These are phyloP conservation scores for Synergus japonicus DNA, from an alignment of 2,888 invertebrate genomes.

Conservation along the genomic window DNA sequence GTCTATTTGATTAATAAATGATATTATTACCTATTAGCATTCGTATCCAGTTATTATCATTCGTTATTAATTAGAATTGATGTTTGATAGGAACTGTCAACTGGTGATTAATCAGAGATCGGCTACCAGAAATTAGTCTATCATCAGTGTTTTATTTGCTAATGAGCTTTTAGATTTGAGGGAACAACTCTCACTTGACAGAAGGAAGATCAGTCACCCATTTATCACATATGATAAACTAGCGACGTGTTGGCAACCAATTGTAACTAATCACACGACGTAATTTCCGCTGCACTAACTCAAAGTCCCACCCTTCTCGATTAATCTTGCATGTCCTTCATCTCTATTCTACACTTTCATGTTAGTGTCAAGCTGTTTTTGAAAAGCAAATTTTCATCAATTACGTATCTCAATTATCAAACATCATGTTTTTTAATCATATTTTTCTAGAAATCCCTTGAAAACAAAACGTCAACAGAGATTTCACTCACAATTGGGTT, in stretches of 20 bases:
- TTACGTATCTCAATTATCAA: background rate
- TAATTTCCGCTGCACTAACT: conserved; percentile 9
- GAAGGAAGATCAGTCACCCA: background rate
- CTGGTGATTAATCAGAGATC: background rate
- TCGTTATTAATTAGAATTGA: background rate
- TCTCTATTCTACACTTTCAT: background rate
- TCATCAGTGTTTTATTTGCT: background rate
- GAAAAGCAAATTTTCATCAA: background rate
- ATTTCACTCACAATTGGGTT: no score
- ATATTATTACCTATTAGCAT: no score
- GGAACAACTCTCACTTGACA: background rate
- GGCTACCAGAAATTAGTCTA: background rate
- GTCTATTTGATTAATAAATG: no score
- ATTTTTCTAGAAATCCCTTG: no score
- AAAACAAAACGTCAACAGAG: no score
- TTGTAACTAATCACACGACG: conserved; percentile 4
- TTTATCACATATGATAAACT: conserved; percentile 10
- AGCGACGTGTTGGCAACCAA: conserved; percentile 17
- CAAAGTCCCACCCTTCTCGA: background rate
- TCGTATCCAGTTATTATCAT: no score
- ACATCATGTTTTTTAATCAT: no score
- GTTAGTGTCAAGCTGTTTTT: background rate
- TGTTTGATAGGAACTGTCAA: background rate
- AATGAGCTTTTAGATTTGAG: background rate
- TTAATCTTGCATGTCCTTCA: background rate